These are phyloP conservation scores for Pterobdella sp. DNA, from an alignment of 2,888 invertebrate species.

Conservation along the genomic window DNA sequence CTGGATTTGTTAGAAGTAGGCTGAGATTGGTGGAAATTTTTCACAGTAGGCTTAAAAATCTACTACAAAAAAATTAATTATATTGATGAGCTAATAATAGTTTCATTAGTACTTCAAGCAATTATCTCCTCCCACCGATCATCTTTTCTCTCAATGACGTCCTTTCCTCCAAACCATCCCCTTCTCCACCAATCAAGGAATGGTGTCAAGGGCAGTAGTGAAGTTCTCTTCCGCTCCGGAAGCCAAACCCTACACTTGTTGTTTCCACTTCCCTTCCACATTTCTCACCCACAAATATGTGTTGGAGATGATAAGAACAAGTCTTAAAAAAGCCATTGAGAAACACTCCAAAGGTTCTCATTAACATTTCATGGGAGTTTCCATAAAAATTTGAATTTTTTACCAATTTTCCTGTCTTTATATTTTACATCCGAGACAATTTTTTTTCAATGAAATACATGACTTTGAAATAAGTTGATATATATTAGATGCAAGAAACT, in stretches of 20 bases:
- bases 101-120: not conserved
- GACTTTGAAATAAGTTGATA: too few relatives aligned
- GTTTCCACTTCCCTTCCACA: constrained; percentile 35
- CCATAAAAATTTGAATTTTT: too few relatives aligned
- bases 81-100: not conserved
- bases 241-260: constrained; percentile 30
- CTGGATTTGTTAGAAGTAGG: not conserved
- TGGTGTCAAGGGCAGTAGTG: constrained; percentile 32
- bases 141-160: not conserved
- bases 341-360: not conserved
- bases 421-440: too few relatives aligned
- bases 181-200: not conserved
- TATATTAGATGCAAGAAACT: too few relatives aligned
- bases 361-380: too few relatives aligned
- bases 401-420: too few relatives aligned
- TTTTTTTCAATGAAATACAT: too few relatives aligned
- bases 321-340: constrained; percentile 7
- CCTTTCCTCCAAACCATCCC: not conserved
- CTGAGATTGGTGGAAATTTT: too few relatives aligned
- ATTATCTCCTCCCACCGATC: not conserved
- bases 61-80: too few relatives aligned
- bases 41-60: too few relatives aligned
- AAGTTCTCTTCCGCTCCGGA: constrained; percentile 32
- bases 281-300: constrained; percentile 36
- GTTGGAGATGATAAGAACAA: constrained; percentile 31